Evolutionary conservation across 2,113 vertebrate species (phyloP).

Genomic region (Protomyctophum bolini): DNA sequence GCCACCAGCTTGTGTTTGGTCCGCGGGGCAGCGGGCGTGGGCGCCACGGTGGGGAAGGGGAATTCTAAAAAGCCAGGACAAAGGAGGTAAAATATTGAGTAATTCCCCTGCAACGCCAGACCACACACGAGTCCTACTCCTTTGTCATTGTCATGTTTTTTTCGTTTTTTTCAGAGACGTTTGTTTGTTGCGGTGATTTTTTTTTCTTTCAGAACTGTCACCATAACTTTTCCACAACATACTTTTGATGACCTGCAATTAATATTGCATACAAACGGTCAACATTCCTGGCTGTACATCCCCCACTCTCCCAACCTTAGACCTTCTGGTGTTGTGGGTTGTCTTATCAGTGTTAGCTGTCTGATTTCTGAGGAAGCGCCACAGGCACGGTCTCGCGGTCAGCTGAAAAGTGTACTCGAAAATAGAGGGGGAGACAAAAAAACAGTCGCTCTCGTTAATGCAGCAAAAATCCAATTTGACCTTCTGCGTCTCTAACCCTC

Average conservation of each 20-base stretch:
- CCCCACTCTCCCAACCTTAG: neutral
- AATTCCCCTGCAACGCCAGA: neutral
- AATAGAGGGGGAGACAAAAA: slow-evolving; percentile 1
- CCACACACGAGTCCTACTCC: too few species aligned
- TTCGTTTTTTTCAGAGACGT: too few species aligned
- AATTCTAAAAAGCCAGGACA: slow-evolving; percentile 78
- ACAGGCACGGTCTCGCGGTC: slow-evolving; percentile 37
- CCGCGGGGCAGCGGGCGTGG: slow-evolving; percentile 85
- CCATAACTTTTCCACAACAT: neutral
- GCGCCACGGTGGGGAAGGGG: slow-evolving; percentile 87
- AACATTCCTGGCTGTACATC: neutral
- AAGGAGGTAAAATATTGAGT: slow-evolving; percentile 4
- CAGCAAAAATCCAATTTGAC: slow-evolving; percentile 71
- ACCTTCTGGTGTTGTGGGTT: too few species aligned
- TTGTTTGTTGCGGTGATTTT: neutral
- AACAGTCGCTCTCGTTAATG: slow-evolving; percentile 64
- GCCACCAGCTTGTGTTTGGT: slow-evolving; percentile 91
- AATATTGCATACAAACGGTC: slow-evolving; percentile 11
- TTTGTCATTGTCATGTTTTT: too few species aligned
- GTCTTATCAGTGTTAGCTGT: slow-evolving; percentile 42
- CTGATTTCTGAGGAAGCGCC: slow-evolving; percentile 47
- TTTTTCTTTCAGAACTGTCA: neutral
- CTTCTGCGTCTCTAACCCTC: slow-evolving; percentile 74
- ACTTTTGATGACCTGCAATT: neutral
- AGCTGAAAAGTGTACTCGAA: slow-evolving; percentile 38